Conservation (phyloP, 1,140 invertebrate genomes). For the Bactericera cockerelli region DNA sequence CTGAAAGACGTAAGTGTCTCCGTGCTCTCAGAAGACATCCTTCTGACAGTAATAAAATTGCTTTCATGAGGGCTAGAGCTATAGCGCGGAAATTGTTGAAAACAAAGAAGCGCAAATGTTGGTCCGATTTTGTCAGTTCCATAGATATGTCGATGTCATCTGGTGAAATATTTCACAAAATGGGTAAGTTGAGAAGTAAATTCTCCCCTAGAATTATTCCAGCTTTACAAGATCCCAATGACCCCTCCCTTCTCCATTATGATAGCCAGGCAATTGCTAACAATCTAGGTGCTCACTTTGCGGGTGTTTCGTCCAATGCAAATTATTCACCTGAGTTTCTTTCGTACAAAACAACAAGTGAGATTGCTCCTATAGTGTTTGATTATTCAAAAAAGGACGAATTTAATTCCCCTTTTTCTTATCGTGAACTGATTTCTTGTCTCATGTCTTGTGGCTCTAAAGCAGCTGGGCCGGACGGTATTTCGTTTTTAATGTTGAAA, state of each 20-base stretch:
- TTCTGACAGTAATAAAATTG: not conserved
- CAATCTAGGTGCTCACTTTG: not conserved
- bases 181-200: not conserved
- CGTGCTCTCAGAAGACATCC: not conserved
- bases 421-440: not conserved
- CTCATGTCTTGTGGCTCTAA: no score
- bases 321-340: not conserved
- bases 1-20: not conserved
- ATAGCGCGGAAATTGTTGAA: not conserved
- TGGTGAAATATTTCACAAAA: slow-evolving; percentile 7
- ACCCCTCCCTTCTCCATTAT: not conserved
- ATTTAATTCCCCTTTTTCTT: not conserved
- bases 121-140: not conserved
- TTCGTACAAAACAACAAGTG: not conserved
- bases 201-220: not conserved
- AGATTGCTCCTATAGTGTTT: not conserved
- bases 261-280: not conserved
- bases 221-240: not conserved
- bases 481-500: no score
- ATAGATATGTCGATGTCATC: not conserved
- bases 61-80: not conserved
- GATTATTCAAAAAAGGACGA: not conserved
- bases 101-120: not conserved
- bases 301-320: not conserved
- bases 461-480: no score